A percentile compares a stretch with the other conserved stretches of the same genome.
Evolutionary conservation across 2,113 vertebrate species (phyloP).

Genomic region (Trogon surrucura): DNA sequence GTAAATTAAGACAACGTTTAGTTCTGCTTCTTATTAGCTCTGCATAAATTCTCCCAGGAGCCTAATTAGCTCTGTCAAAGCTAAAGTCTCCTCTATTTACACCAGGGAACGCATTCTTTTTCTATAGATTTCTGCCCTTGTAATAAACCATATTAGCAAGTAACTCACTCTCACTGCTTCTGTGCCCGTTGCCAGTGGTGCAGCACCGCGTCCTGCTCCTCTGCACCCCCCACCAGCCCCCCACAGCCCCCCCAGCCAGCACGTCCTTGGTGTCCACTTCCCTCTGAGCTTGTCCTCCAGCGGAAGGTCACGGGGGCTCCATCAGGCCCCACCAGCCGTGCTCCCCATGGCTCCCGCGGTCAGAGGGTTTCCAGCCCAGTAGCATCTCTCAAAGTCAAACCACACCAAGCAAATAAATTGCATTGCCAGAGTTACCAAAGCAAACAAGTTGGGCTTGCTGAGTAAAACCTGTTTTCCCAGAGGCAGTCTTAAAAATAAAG

Average conservation of each 20-base stretch:
- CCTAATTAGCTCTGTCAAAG: slow-evolving; percentile 75
- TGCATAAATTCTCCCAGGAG: slow-evolving; percentile 76
- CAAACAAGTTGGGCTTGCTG: fast-evolving
- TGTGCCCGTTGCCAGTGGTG: fast-evolving
- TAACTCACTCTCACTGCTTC: not conserved
- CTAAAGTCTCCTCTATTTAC: slow-evolving; percentile 47
- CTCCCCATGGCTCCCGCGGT: fast-evolving
- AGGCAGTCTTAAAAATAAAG: not conserved
- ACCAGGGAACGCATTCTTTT: not conserved
- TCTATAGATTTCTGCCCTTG: not conserved
- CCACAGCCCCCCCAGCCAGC: fast-evolving
- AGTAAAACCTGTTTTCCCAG: not conserved
- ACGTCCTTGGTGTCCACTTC: fast-evolving
- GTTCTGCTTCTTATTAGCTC: slow-evolving; percentile 73
- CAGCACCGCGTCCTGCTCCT: not conserved
- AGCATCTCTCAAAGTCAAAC: too few relatives aligned
- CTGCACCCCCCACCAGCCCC: not conserved
- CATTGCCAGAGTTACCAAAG: not conserved
- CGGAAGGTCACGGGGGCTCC: fast-evolving
- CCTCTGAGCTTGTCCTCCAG: too few relatives aligned
- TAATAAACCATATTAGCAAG: not conserved
- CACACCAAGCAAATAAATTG: not conserved
- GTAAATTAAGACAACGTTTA: slow-evolving; percentile 77
- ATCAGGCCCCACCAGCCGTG: fast-evolving
- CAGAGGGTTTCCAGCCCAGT: not conserved